phyloP scores from a whole-genome alignment of 2,113 vertebrate species.

The Rhipidura dahli region DNA sequence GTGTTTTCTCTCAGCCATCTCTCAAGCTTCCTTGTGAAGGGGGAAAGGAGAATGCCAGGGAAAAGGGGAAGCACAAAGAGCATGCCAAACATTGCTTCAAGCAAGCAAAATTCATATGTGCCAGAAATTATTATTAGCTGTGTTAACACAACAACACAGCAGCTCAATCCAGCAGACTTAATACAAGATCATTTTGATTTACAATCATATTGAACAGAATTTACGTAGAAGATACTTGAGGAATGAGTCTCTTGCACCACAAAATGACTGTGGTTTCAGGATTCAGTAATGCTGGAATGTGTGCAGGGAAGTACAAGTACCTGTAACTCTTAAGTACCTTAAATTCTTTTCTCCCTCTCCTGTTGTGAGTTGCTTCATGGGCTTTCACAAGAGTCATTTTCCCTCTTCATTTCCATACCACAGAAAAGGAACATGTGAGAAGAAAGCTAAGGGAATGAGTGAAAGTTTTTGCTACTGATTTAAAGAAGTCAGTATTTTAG shows the following conservation, averaged over 20 bases:
- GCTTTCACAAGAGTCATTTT: neutral
- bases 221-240: neutral
- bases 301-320: neutral
- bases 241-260: neutral
- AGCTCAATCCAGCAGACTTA: neutral
- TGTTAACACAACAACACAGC: neutral
- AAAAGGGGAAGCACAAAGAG: neutral
- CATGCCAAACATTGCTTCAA: neutral
- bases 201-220: neutral
- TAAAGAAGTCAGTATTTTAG: neutral
- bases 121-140: neutral
- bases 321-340: neutral
- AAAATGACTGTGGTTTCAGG: neutral
- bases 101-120: neutral
- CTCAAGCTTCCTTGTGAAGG: neutral
- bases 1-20: neutral
- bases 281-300: neutral
- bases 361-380: neutral
- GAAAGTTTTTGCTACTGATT: neutral
- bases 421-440: neutral
- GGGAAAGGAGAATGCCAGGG: neutral
- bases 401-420: neutral
- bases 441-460: neutral
- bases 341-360: neutral
- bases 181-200: neutral